A percentile compares a stretch with the other conserved stretches of the same genome.
Evolutionary conservation across 2,888 invertebrate species (phyloP).

Genomic region (Mycalesis mineus): DNA sequence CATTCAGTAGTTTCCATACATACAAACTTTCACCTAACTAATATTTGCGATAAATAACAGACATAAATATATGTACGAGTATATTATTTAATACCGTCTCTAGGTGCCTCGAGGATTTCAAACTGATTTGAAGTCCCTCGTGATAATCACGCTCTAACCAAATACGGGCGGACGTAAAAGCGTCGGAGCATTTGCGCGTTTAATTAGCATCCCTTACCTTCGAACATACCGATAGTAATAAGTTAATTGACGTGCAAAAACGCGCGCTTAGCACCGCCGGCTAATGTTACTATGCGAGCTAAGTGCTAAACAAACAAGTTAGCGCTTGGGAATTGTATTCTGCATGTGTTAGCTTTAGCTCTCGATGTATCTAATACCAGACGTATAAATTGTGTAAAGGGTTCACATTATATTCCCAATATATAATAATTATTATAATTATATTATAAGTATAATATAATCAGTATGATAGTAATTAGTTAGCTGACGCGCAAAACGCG

Average conservation of each 20-base stretch:
- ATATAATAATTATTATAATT: too few relatives aligned
- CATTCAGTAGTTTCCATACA: too few relatives aligned
- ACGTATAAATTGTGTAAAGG: too few relatives aligned
- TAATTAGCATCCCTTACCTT: conserved; percentile 15
- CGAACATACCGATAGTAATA: conserved; percentile 54
- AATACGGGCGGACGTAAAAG: conserved; percentile 28
- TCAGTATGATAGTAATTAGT: conserved; percentile 68
- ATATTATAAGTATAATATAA: too few relatives aligned
- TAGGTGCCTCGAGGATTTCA: background rate
- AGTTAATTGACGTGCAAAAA: conserved; percentile 77
- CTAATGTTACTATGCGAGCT: conserved; percentile 47
- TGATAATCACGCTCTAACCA: conserved; percentile 25
- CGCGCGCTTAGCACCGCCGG: conserved; percentile 51
- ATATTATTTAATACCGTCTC: too few relatives aligned
- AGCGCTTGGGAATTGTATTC: conserved; percentile 15
- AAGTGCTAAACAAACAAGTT: conserved; percentile 36
- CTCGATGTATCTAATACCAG: background rate
- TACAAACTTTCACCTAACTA: too few relatives aligned
- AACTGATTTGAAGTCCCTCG: conserved; percentile 11
- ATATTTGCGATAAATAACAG: too few relatives aligned
- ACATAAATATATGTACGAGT: too few relatives aligned
- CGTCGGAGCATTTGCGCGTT: conserved; percentile 17
- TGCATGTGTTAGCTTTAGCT: conserved; percentile 1
- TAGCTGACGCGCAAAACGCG: conserved; percentile 74
- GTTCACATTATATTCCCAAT: too few relatives aligned